Evolutionary conservation across 2,888 invertebrate species (phyloP).

Genomic region (Halictus quadricinctus): DNA sequence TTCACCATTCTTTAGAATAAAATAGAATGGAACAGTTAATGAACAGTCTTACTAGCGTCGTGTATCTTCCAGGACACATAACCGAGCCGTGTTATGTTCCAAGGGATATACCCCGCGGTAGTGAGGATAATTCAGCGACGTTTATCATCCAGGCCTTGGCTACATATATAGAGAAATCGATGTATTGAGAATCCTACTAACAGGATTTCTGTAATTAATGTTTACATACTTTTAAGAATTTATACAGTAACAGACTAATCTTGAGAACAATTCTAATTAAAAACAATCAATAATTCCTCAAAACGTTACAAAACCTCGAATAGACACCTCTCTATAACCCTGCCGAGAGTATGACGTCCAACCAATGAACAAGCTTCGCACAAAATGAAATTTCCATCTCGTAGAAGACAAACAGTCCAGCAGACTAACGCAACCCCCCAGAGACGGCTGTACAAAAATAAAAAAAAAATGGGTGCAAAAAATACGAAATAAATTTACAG

Average conservation of each 20-base stretch:
- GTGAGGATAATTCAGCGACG: too few species aligned
- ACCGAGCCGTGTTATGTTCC: too few species aligned
- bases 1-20: not conserved
- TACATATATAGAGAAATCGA: too few species aligned
- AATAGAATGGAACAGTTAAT: not conserved
- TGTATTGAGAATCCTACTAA: not conserved
- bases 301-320: not conserved
- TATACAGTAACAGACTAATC: not conserved
- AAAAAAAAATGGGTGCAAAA: not conserved
- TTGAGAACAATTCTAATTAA: not conserved
- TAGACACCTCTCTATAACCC: not conserved
- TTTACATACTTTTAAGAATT: too few species aligned
- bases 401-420: not conserved
- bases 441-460: not conserved
- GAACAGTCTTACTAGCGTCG: too few species aligned
- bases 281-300: not conserved
- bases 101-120: too few species aligned
- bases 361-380: not conserved
- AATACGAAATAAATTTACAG: constrained; percentile 35
- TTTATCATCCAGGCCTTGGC: too few species aligned
- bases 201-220: not conserved
- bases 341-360: not conserved
- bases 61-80: too few species aligned
- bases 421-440: not conserved
- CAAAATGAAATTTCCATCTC: not conserved